A percentile compares a stretch with the other conserved stretches of the same genome.
Conservation (phyloP, 1,140 invertebrate genomes). For the Saccostrea echinata region DNA sequence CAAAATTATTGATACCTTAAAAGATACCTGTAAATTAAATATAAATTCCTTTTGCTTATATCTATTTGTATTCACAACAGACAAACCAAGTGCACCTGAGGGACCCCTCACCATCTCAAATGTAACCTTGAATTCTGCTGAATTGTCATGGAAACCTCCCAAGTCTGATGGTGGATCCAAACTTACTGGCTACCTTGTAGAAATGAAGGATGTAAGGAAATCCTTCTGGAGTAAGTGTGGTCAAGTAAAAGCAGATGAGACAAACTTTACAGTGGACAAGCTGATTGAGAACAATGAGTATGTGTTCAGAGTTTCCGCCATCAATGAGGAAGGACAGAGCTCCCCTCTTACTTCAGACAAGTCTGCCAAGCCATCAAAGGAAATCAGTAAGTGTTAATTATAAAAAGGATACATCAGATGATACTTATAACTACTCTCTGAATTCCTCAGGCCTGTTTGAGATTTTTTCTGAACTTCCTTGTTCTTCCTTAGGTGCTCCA, state of each 20-base stretch:
- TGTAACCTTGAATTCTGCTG: constrained; percentile 95
- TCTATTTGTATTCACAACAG: constrained; percentile 47
- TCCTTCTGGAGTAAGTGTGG: constrained; percentile 77
- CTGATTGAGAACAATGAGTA: constrained; percentile 94
- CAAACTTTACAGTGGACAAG: constrained; percentile 91
- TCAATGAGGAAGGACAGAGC: constrained; percentile 84
- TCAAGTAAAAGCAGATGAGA: constrained; percentile 61
- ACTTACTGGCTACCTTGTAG: constrained; percentile 93
- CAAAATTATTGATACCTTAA: neutral
- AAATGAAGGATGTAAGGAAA: constrained; percentile 92
- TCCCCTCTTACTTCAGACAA: constrained; percentile 61
- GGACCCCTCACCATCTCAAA: constrained; percentile 89
- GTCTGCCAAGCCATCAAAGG: constrained; percentile 66
- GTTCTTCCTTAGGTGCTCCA: constrained; percentile 88
- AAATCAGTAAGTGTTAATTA: constrained; percentile 61
- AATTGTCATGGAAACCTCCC: constrained; percentile 96
- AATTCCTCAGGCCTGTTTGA: neutral
- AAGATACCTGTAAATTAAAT: neutral
- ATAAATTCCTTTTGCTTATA: neutral
- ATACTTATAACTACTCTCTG: neutral
- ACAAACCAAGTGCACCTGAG: constrained; percentile 66
- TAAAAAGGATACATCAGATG: no score
- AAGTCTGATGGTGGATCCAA: constrained; percentile 98
- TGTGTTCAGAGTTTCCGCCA: constrained; percentile 97
- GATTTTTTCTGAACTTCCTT: neutral